Base-by-base conservation (phyloP, 2,888 invertebrate species). In the Acanthacorydalis orientalis region DNA sequence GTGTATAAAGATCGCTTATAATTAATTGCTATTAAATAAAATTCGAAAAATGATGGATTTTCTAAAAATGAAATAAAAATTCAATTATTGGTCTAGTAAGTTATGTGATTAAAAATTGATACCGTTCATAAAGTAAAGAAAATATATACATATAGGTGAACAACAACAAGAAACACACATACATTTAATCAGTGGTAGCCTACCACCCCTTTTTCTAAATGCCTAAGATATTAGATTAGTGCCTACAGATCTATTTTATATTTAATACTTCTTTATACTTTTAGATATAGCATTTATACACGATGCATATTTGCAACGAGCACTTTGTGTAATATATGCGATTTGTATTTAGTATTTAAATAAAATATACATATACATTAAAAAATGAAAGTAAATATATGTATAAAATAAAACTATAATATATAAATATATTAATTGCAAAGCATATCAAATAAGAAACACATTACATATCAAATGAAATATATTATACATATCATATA, bases 161-260 rank as follows among this genome's bases (percentile, higher is more conserved):
- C 23, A 23, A 23, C 23, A 23, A 23, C 23, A 23, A 23, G 23
- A 23, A 4, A 23, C 23, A 37, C 37, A 37, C 14, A 14, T 10
- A 37, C 12, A 12, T n/a, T 37, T 23, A 42, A 42, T 42, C 42
- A 42, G 42, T 42, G 42, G 42, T 42, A 42, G 42, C 42, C 23
- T 23, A 42, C 42, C 42, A 42, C 42, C 42, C 42, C 23, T 23
- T 23, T 42, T 31, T 42, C 42, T 42, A 42, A 47, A 34, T 40
- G 47, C 47, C 47, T 47, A 47, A 43, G 42, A 46, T 31, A 16
- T 47, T 47, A 47, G 47, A 43, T 40, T 47, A 47, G 47, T 47
- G 47, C 47, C 47, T 47, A 47, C 47, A 47, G 43, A 47, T 47
- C 47, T 47, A 47, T 47, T 47, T 47, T 47, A 39, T 47, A 47